Evolutionary conservation across 2,113 vertebrate genomes (phyloP).

Genomic region (Burhinus oedicnemus): DNA sequence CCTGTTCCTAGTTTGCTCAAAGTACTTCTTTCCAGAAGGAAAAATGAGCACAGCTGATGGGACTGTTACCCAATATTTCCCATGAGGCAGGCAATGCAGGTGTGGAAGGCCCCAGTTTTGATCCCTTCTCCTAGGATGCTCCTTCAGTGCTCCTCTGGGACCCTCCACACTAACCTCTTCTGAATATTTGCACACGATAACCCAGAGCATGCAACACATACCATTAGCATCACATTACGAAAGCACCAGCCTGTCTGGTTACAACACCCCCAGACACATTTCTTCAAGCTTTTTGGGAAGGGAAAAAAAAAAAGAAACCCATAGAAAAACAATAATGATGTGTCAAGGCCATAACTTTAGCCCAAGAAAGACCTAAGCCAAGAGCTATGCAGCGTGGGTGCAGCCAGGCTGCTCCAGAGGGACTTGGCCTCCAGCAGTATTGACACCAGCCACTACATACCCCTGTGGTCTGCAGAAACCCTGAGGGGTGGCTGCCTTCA

Average conservation of each 20-base stretch:
- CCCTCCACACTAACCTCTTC: not conserved
- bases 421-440: not conserved
- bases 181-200: fast-evolving
- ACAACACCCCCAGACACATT: not conserved
- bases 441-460: not conserved
- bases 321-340: not conserved
- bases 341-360: not conserved
- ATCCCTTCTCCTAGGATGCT: not conserved
- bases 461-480: not conserved
- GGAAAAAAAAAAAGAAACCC: not conserved
- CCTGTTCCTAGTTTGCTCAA: not conserved
- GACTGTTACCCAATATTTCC: not conserved
- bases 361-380: not conserved
- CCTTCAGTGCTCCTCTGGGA: not conserved
- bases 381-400: not conserved
- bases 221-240: not conserved
- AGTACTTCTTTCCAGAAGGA: not conserved
- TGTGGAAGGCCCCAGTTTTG: not conserved
- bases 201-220: not conserved
- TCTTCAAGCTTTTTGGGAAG: not conserved
- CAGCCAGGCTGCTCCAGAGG: not conserved
- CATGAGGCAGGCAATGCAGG: not conserved
- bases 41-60: not conserved
- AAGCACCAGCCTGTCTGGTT: not conserved
- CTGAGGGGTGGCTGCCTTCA: not conserved